Conservation (phyloP, 1,140 invertebrate genomes). For the Dreissena rostriformis region DNA sequence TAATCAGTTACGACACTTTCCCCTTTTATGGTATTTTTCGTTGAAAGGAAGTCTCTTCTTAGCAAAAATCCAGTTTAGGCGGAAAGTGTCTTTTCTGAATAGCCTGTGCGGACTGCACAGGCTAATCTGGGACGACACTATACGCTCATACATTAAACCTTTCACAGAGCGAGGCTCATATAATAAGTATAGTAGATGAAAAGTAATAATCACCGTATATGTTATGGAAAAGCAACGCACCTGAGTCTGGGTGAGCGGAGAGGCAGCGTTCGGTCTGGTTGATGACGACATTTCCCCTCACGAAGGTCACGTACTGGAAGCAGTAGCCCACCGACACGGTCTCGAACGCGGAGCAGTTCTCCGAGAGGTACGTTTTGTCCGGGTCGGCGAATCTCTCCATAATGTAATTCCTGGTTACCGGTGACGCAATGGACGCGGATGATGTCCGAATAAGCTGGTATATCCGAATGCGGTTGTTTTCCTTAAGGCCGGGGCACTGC, state of each 20-base stretch:
- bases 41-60: too few relatives aligned
- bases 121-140: too few relatives aligned
- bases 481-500: slow-evolving; percentile 36
- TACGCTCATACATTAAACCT: too few relatives aligned
- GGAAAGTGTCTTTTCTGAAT: too few relatives aligned
- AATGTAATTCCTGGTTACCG: slow-evolving; percentile 24
- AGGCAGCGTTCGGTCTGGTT: slow-evolving; percentile 45
- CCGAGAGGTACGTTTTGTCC: slow-evolving; percentile 20
- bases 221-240: background rate
- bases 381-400: slow-evolving; percentile 36
- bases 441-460: slow-evolving; percentile 40
- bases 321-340: slow-evolving; percentile 34
- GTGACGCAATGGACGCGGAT: slow-evolving; percentile 43
- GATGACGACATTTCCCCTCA: slow-evolving; percentile 13
- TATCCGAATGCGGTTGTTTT: slow-evolving; percentile 45
- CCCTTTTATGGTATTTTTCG: too few relatives aligned
- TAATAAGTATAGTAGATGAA: too few relatives aligned
- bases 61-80: too few relatives aligned
- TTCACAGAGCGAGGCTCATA: too few relatives aligned
- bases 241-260: slow-evolving; percentile 54
- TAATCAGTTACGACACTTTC: too few relatives aligned
- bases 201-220: too few relatives aligned
- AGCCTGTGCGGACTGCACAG: too few relatives aligned
- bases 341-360: slow-evolving; percentile 23
- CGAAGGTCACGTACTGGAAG: slow-evolving; percentile 36